phyloP scores from a whole-genome alignment of 2,113 vertebrate genomes.

The Gavia stellata region DNA sequence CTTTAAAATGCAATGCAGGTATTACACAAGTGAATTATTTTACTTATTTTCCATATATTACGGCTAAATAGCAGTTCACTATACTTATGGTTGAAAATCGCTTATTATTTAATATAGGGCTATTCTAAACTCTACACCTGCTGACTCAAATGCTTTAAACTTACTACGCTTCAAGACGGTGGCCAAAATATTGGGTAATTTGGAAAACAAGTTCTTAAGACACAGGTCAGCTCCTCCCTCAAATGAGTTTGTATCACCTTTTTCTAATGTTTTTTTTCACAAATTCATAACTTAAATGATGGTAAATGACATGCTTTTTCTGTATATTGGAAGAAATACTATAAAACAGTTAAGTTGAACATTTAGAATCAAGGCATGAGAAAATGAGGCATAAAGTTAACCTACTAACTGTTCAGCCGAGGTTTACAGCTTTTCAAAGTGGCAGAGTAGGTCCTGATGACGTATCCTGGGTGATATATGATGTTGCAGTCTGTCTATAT shows the following conservation, averaged over 20 bases:
- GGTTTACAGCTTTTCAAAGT: background rate
- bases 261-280: background rate
- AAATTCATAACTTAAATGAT: background rate
- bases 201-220: background rate
- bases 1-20: slow-evolving; percentile 12
- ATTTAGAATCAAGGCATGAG: background rate
- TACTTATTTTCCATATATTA: slow-evolving; percentile 46
- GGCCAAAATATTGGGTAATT: background rate
- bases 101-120: background rate
- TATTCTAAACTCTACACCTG: background rate
- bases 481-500: background rate
- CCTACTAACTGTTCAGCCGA: background rate
- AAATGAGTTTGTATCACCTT: background rate
- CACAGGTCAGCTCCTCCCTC: background rate
- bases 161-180: background rate
- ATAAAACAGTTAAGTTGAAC: background rate
- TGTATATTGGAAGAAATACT: background rate
- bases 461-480: background rate
- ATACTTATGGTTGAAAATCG: background rate
- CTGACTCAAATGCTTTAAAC: slow-evolving; percentile 22
- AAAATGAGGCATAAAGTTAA: background rate
- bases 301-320: background rate
- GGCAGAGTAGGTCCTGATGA: background rate
- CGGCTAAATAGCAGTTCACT: slow-evolving; percentile 11
- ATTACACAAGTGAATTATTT: slow-evolving; percentile 46